Base-by-base conservation (phyloP, 1,140 invertebrate genomes). In the Trichogramma pretiosum region DNA sequence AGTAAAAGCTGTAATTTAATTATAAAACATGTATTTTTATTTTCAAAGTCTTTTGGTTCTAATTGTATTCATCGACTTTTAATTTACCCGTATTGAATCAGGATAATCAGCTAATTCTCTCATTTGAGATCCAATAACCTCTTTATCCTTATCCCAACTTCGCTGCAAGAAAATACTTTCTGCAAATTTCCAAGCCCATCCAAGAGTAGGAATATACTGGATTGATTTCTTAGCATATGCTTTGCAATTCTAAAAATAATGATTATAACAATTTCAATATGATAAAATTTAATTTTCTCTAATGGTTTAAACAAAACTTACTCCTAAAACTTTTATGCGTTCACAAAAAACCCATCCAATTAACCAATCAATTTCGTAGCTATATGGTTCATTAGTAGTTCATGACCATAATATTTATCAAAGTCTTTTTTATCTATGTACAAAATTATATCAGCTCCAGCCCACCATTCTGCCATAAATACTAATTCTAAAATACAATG, bases 331-430 rank as follows among this genome's bases (percentile, higher is more conserved):
- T 56, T 73, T 62, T 55, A 85, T 70, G 56, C 84, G 78, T 52
- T 93, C 89, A 62, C 82, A 84, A 51, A 89, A 79, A 55, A 91
- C 79, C 88, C 89, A 93, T 32, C 89, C 88, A 58, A 88, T 80
- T 0, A 95, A 68, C 90, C 93, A 98, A 66, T 98, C 94, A 44
- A 94, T 82, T 75, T 98, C 93, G 71, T 92, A 97, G 41, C 81
- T 83, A 63, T n/a, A n/a, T 98, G 93, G 69, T 98, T 97, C 87
- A 97, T 93, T 22, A 97, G 73, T 23, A 92, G 77, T 63, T 96
- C 91, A 52, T 87, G 85, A 10, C 89, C 90, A 68, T 83, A 84
- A 67, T 80, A 82, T 65, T 85, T 82, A 3, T 85, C 74, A 61
- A 82, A 83, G 54, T 91, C 84, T 46, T 87, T 76, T 57, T 82